These are phyloP conservation scores for Butorides virescens DNA, from an alignment of 2,113 vertebrate species.

Conservation along the genomic window DNA sequence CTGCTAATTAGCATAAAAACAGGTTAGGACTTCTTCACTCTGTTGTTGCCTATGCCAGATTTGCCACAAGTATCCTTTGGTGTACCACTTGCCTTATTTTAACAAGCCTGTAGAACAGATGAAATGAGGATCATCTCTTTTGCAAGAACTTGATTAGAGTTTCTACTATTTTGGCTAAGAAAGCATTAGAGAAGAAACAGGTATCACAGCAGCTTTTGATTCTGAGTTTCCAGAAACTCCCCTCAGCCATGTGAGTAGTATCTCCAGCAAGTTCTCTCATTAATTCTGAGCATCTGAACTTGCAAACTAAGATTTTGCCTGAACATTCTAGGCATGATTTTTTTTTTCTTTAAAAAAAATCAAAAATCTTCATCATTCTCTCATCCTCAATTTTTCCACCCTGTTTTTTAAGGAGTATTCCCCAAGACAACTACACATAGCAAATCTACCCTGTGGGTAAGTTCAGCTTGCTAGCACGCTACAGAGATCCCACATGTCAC, in stretches of 20 bases:
- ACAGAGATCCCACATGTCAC: background rate
- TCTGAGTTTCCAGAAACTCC: background rate
- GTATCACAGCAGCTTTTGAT: background rate
- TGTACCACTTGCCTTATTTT: background rate
- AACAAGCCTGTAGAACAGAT: background rate
- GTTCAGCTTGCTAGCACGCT: background rate
- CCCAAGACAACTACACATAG: background rate
- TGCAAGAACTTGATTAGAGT: background rate
- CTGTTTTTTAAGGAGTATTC: background rate
- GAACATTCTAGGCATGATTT: background rate
- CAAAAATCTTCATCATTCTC: background rate
- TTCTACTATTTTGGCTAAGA: background rate
- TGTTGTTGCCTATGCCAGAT: background rate
- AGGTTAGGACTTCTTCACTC: background rate
- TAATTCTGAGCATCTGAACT: background rate
- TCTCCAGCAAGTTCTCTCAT: background rate
- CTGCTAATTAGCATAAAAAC: background rate
- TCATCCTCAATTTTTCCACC: background rate
- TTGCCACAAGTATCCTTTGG: background rate
- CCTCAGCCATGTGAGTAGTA: fast-evolving
- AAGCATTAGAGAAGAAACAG: background rate
- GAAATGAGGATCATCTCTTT: background rate
- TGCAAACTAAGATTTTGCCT: background rate
- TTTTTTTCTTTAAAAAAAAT: background rate
- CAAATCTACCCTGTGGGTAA: background rate